phyloP scores from a whole-genome alignment of 1,140 invertebrate genomes.

The Pararge aegeria region DNA sequence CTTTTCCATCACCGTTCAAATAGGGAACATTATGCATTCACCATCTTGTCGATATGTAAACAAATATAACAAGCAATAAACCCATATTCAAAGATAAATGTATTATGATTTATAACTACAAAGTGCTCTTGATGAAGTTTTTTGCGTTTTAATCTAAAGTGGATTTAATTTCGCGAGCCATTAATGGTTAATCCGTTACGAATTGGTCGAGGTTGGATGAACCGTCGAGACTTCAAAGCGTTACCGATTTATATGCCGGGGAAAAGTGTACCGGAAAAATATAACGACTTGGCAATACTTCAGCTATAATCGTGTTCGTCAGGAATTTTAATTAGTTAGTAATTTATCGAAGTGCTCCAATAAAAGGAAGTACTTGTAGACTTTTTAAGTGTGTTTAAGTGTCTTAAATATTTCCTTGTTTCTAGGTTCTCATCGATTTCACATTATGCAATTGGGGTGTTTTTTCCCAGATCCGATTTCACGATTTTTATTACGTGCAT shows the following conservation, averaged over 20 bases:
- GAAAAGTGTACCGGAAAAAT: conserved; percentile 4
- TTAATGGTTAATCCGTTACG: conserved; percentile 13
- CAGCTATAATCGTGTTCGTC: background rate
- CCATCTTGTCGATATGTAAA: too few species aligned
- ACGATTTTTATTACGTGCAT: background rate
- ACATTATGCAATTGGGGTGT: background rate
- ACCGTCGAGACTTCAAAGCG: background rate
- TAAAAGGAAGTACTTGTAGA: background rate
- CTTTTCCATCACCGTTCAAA: too few species aligned
- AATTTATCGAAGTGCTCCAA: background rate
- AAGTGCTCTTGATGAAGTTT: background rate
- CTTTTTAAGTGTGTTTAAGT: background rate
- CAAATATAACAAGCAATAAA: too few species aligned
- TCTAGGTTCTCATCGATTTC: background rate
- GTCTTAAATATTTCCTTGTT: background rate
- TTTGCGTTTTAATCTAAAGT: conserved; percentile 1
- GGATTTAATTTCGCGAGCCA: conserved; percentile 14
- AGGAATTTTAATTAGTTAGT: background rate
- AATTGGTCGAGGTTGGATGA: conserved; percentile 13
- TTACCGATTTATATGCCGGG: conserved; percentile 9
- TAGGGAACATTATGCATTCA: too few species aligned
- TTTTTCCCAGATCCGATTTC: background rate
- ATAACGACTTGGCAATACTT: background rate
- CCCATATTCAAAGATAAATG: too few species aligned
- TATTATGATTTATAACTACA: too few species aligned